A percentile compares a stretch with the other conserved stretches of the same genome.
Conservation (phyloP, 2,888 invertebrate genomes). For the Pyralis farinalis region DNA sequence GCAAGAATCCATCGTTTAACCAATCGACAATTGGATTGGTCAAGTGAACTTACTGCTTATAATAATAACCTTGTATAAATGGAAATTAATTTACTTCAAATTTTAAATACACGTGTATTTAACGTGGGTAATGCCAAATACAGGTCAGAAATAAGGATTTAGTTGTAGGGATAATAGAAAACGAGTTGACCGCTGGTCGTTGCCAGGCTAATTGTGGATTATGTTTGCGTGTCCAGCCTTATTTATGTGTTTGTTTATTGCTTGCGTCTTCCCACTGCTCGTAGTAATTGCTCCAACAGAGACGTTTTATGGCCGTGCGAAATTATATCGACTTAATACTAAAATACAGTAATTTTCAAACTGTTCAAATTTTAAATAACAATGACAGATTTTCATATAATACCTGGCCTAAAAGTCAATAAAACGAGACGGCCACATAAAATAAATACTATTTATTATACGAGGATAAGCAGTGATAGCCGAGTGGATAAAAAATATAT, state of each 20-base stretch:
- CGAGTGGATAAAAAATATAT: no score
- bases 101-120: no score
- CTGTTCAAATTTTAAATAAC: neutral
- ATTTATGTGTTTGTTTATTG: constrained; percentile 38
- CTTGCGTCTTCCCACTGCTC: constrained; percentile 17
- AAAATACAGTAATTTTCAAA: neutral
- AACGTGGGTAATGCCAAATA: constrained; percentile 3
- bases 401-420: no score
- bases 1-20: no score
- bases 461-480: no score
- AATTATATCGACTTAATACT: constrained; percentile 11
- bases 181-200: constrained; percentile 15
- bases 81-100: no score
- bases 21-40: no score
- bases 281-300: constrained; percentile 22
- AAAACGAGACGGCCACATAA: no score
- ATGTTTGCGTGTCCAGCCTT: constrained; percentile 28
- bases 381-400: no score
- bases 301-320: constrained; percentile 13
- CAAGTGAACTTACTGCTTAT: no score
- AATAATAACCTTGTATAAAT: no score
- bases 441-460: no score
- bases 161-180: constrained; percentile 15
- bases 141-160: constrained; percentile 15
- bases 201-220: constrained; percentile 29